Evolutionary conservation across 1,140 invertebrate species (phyloP), one percentile per base, ranked within the genome.

Genomic region (Dryas iulia): DNA sequence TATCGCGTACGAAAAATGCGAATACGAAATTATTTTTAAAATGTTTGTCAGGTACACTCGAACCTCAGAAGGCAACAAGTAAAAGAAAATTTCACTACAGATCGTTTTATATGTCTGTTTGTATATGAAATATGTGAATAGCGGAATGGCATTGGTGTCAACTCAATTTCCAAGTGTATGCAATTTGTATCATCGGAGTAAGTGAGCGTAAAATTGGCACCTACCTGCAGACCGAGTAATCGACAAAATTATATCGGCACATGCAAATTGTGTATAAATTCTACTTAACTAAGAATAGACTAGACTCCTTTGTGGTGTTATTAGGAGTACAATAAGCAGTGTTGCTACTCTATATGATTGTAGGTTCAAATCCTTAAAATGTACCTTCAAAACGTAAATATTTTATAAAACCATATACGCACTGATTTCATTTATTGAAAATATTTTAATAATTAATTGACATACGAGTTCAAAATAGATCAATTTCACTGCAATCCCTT

Each of bases 181-280:
- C 24, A 59, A 28, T 24, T 60, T 60, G 59, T 60, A 39, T 24
- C 39, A 62, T 62, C 35, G 24, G 5, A 21, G 59, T 62, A 62
- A 53, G 59, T 62, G 25, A 61, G 59, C 25, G 39, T 61, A 61
- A 61, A 61, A 61, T 61, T 62, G 52, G 59, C 59, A 52, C 59
- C 24, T 0, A 39, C 33, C 33, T 62, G 21, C 59, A 12, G 3
- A 52, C 59, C 39, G 35, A 62, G 59, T 62, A 62, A 52, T 62
- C 28, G 59, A 52, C 23, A 10, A 23, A 62, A 62, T 28, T 53
- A 62, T 47, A 62, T 56, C 21, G 53, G 10, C 53, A 56, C 53
- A 26, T 24, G 53, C 25, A 26, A 25, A 56, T 24, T 25, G n/a
- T 56, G 23, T 2, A 21, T 23, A 28, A 25, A 63, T 21, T 21